These are phyloP conservation scores for Streptopelia turtur DNA, from an alignment of 2,797 vertebrate species.

Conservation along the genomic window DNA sequence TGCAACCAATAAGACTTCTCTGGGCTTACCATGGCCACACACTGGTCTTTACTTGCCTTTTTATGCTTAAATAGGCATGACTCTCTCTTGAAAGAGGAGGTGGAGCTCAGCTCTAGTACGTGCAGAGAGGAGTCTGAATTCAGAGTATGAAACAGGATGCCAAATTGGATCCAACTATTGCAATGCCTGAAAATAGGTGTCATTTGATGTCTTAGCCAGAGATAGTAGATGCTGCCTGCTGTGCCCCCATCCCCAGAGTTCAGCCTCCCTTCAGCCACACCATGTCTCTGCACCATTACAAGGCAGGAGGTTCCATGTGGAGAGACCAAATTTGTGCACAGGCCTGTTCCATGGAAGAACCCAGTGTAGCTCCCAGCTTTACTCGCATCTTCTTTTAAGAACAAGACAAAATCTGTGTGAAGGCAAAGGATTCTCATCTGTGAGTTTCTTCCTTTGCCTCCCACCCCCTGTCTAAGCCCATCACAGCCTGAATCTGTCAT, in stretches of 20 bases:
- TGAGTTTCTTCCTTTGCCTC: not conserved
- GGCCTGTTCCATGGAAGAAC: not conserved
- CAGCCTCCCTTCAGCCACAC: not conserved
- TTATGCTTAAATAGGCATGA: not conserved
- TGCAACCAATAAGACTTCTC: not conserved
- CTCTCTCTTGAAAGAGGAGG: not conserved
- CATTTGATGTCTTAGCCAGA: not conserved
- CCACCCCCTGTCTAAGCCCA: not conserved
- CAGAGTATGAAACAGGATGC: not conserved
- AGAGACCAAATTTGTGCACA: not conserved
- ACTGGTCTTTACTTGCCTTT: not conserved
- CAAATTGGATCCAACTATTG: not conserved
- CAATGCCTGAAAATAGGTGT: not conserved
- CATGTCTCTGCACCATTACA: not conserved
- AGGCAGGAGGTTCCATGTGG: not conserved
- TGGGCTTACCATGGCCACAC: not conserved
- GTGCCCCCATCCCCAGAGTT: not conserved
- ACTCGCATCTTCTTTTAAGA: not conserved
- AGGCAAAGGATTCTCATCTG: not conserved
- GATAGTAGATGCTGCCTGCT: fast-evolving
- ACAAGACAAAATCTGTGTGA: not conserved
- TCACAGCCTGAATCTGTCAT: not conserved
- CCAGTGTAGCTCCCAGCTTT: not conserved
- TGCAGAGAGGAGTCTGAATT: not conserved
- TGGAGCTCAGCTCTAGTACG: not conserved